These are phyloP conservation scores for Graptemys geographica DNA, from an alignment of 2,797 vertebrate species.

Conservation along the genomic window DNA sequence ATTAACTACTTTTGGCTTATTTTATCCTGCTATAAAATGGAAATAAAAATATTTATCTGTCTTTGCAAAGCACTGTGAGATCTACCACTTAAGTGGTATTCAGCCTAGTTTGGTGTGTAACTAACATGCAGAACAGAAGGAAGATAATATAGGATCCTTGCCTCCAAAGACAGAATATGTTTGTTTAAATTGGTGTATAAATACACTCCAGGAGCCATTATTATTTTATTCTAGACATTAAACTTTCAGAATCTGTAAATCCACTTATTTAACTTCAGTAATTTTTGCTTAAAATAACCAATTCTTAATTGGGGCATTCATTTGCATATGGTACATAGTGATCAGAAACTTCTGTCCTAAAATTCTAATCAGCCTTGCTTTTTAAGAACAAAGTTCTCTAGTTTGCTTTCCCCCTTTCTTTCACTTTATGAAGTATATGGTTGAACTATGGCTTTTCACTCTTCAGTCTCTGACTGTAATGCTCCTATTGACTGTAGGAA, in stretches of 20 bases:
- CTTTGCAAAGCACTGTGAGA: neutral
- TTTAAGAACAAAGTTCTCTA: neutral
- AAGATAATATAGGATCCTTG: neutral
- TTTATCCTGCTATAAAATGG: neutral
- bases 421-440: neutral
- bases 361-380: neutral
- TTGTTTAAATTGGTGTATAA: neutral
- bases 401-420: neutral
- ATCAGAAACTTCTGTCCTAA: neutral
- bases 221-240: neutral
- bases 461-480: neutral
- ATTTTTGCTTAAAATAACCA: neutral
- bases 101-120: neutral
- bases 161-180: neutral
- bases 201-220: neutral
- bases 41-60: neutral
- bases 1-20: neutral
- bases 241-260: neutral
- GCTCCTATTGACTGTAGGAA: neutral
- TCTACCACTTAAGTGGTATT: neutral
- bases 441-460: neutral
- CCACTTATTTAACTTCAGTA: neutral
- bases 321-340: fast-evolving
- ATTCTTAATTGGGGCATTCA: neutral
- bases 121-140: neutral